Evolutionary conservation across 2,797 vertebrate genomes (phyloP).

Genomic region (Phalloptychus januarius): DNA sequence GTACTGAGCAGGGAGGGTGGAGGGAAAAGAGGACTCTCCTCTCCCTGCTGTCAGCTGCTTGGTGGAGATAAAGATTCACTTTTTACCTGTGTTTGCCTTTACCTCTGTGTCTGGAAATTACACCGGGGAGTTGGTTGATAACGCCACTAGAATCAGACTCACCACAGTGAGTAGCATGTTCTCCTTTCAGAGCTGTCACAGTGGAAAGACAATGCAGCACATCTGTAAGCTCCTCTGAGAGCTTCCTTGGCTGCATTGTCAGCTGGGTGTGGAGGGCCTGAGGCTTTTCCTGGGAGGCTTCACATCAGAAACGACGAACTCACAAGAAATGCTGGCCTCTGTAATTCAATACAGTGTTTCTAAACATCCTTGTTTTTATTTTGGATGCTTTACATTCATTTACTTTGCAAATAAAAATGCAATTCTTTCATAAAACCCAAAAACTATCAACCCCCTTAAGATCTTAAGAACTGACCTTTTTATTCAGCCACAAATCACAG

Average conservation of each 20-base stretch:
- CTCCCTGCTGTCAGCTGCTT: constrained; percentile 76
- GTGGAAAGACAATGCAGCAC: constrained; percentile 77
- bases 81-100: constrained; percentile 63
- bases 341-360: constrained; percentile 10
- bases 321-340: constrained; percentile 1
- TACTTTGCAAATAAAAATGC: too few relatives aligned
- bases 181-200: constrained; percentile 79
- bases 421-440: too few relatives aligned
- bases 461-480: too few relatives aligned
- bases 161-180: constrained; percentile 79
- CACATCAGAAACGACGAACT: constrained; percentile 24
- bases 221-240: constrained; percentile 75
- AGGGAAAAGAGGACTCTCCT: constrained; percentile 78
- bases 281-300: constrained; percentile 34
- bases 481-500: too few relatives aligned
- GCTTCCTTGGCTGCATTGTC: constrained; percentile 64
- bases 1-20: constrained; percentile 67
- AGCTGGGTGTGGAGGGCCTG: constrained; percentile 48
- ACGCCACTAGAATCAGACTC: constrained; percentile 81
- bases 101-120: constrained; percentile 72
- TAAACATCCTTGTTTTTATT: too few relatives aligned
- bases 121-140: constrained; percentile 81
- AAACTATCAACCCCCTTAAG: too few relatives aligned
- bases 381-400: too few relatives aligned
- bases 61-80: constrained; percentile 80